Evolutionary conservation across 1,140 invertebrate species (phyloP), one percentile per base, ranked within the genome.

Genomic region (Drosophila murphyi): DNA sequence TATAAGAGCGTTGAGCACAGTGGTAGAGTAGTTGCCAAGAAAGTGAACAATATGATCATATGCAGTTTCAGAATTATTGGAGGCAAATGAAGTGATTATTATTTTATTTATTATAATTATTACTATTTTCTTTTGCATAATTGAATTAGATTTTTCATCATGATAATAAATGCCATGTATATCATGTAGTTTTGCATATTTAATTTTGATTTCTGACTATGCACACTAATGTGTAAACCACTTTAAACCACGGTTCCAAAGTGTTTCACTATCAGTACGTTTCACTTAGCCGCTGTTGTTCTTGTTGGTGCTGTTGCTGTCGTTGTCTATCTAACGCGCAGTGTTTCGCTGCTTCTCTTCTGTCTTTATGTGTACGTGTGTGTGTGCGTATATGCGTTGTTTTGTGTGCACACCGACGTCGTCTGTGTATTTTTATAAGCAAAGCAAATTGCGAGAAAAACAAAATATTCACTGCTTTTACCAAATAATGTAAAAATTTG

Each of bases 201-300:
- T 0, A 3, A 20, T 20, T 20, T 20, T 20, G 20, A 20, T 20
- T 20, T 20, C 20, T 20, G 1, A 20, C 20, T 20, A 20, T 20
- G 1, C 20, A 20, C 20, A 20, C 20, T 20, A 20, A 20, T 20
- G 20, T 3, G 32, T 12, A 3, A 51, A 28, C n/a, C 37, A 4
- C 50, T 12, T 8, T 8, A 29, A 35, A 35, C 51, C 71, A 87
- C 71, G 76, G 75, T 82, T 54, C 55, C 45, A 35, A 47, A 80
- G 63, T 88, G 83, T 88, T 88, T 63, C 85, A 85, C 62, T 88
- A 89, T 89, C 80, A 89, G 72, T 70, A 67, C 48, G 78, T 85
- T 85, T 79, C 77, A 59, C 47, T 47, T 76, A 41, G 41, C 64
- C 51, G 52, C 76, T 37, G 47, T 74, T 74, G 65, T 20, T 20